Evolutionary conservation across 1,140 invertebrate genomes (phyloP), one percentile per base, ranked within the genome.

Genomic region (Euwallacea similis): DNA sequence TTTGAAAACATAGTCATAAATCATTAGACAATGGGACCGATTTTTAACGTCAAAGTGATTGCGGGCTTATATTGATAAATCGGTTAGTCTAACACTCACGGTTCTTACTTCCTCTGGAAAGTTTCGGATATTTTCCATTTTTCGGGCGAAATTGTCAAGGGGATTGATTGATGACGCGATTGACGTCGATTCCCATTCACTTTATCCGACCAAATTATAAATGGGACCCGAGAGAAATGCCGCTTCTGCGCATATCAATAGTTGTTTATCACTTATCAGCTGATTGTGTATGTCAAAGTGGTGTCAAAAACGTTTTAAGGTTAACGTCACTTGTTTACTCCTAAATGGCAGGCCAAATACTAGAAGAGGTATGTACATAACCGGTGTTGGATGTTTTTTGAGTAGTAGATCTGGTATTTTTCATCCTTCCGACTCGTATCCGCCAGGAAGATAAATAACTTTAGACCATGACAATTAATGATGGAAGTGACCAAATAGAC

Each of bases 1-100:
- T 56, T 56, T 16, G 15, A 56, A 56, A 56, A 56, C 15, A 56
- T 8, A 16, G 21, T 11, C 21, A 56, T 56, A 56, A 56, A 56
- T 56, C 54, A 56, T 16, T 16, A 56, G 21, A 56, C 54, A 15
- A 56, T 56, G 10, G n/a, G n/a, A 16, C 10, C 15, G 11, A 56
- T 56, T 56, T 56, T 16, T 16, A 16, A 56, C 54, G 54, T 16
- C 54, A 56, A 15, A 56, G 54, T 56, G 54, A 56, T 56, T 56
- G 54, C 21, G 54, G n/a, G 10, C 54, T 56, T 16, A 56, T 56
- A 56, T 56, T 56, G 54, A 56, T 56, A 56, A 56, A 56, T 56
- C 15, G 54, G 54, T 56, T 56, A 56, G 10, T 16, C 15, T n/a
- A 11, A 56, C 21, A n/a, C 11, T 56, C 15, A 6, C 13, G 13